These are phyloP conservation scores for Leontopithecus rosalia DNA, from an alignment of 2,797 vertebrate species.

Conservation along the genomic window DNA sequence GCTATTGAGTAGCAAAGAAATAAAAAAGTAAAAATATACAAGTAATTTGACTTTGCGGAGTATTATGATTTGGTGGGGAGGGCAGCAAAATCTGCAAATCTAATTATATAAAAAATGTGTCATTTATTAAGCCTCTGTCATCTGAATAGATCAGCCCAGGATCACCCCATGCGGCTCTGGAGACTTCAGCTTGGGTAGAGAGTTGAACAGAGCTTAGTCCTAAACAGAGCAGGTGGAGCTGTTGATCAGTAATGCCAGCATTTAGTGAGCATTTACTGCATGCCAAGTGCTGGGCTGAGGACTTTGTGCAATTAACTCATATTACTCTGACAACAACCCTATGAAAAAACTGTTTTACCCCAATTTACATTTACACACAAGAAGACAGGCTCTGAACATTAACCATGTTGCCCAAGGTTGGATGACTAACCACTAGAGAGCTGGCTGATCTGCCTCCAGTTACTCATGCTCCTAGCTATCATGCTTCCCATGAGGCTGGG, in stretches of 20 bases:
- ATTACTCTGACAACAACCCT: neutral
- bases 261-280: neutral
- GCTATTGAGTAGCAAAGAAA: neutral
- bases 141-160: neutral
- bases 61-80: neutral
- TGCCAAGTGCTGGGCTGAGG: neutral
- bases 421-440: neutral
- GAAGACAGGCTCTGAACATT: neutral
- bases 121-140: neutral
- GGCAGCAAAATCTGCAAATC: neutral
- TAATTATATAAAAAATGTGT: neutral
- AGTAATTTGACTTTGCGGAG: neutral
- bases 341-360: neutral
- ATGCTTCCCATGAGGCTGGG: rapidly evolving
- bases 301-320: too few species aligned
- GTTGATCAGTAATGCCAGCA: neutral
- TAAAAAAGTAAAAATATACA: neutral
- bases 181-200: neutral
- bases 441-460: neutral
- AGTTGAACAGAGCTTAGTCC: neutral
- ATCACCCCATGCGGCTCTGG: neutral
- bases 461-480: neutral
- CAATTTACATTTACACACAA: neutral
- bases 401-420: neutral
- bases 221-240: neutral